Conservation (phyloP, 2,888 invertebrate genomes). For the Ellobium chinense region DNA sequence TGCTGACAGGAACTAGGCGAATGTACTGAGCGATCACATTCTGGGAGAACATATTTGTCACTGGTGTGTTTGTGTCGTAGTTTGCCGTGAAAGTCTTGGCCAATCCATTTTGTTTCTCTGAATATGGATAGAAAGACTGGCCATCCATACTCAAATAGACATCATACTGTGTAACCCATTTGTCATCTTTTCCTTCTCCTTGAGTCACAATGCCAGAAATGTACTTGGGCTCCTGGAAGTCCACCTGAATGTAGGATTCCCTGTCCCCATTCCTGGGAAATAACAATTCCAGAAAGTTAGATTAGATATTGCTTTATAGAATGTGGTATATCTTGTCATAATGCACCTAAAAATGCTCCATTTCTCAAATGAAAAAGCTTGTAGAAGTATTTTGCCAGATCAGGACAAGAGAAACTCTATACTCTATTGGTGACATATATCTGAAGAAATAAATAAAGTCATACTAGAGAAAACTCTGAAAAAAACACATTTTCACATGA, state of each 20-base stretch:
- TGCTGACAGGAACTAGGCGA: slow-evolving; percentile 43
- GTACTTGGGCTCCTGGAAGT: slow-evolving; percentile 58
- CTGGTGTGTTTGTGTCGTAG: slow-evolving; percentile 34
- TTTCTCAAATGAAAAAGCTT: too few relatives aligned
- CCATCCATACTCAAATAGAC: slow-evolving; percentile 61
- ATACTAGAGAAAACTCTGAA: too few relatives aligned
- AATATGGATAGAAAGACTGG: slow-evolving; percentile 55
- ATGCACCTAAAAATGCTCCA: too few relatives aligned
- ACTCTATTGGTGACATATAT: too few relatives aligned
- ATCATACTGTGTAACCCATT: slow-evolving; percentile 59
- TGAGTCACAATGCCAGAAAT: slow-evolving; percentile 63
- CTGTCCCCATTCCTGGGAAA: too few relatives aligned
- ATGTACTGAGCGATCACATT: slow-evolving; percentile 41
- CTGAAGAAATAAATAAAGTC: too few relatives aligned
- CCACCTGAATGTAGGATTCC: slow-evolving; percentile 61
- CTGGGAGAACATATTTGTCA: slow-evolving; percentile 38
- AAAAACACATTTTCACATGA: too few relatives aligned
- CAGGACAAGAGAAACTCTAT: too few relatives aligned
- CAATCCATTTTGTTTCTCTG: slow-evolving; percentile 45
- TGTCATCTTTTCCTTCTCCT: slow-evolving; percentile 58
- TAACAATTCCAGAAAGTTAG: too few relatives aligned
- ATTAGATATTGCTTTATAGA: too few relatives aligned
- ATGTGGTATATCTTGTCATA: too few relatives aligned
- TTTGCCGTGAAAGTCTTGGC: slow-evolving; percentile 43
- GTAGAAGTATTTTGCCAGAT: too few relatives aligned